phyloP scores from a whole-genome alignment of 2,888 invertebrate genomes.

The Plusia festucae region DNA sequence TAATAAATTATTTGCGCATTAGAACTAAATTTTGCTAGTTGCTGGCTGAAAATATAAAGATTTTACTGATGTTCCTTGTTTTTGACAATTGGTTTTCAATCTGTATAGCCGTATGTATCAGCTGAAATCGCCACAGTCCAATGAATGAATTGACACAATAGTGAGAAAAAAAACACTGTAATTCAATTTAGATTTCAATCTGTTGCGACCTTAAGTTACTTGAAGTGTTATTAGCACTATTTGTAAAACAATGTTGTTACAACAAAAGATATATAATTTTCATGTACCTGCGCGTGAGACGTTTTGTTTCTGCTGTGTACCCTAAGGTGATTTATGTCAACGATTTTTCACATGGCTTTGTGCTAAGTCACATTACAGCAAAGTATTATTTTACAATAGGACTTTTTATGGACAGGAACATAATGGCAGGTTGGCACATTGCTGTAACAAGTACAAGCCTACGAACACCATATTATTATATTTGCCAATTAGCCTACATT shows the following conservation, averaged over 20 bases:
- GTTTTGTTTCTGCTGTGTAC: constrained; percentile 57
- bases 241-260: constrained; percentile 76
- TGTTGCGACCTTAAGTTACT: constrained; percentile 70
- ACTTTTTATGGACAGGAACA: constrained; percentile 14
- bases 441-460: not conserved
- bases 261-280: constrained; percentile 71
- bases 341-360: constrained; percentile 58
- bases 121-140: constrained; percentile 58
- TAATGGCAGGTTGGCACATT: constrained; percentile 9
- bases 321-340: constrained; percentile 61
- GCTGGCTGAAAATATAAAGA: not conserved
- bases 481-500: constrained; percentile 19
- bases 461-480: constrained; percentile 9
- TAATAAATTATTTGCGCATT: too few relatives aligned
- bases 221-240: constrained; percentile 74
- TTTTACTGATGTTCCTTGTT: not conserved
- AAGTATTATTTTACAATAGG: constrained; percentile 15
- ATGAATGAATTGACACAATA: constrained; percentile 78
- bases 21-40: too few relatives aligned
- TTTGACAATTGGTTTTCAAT: constrained; percentile 22
- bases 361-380: constrained; percentile 16
- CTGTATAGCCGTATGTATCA: constrained; percentile 58
- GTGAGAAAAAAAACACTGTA: constrained; percentile 76
- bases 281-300: constrained; percentile 60
- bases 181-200: constrained; percentile 79